phyloP scores from a whole-genome alignment of 2,113 vertebrate species.

The Fregata magnificens region DNA sequence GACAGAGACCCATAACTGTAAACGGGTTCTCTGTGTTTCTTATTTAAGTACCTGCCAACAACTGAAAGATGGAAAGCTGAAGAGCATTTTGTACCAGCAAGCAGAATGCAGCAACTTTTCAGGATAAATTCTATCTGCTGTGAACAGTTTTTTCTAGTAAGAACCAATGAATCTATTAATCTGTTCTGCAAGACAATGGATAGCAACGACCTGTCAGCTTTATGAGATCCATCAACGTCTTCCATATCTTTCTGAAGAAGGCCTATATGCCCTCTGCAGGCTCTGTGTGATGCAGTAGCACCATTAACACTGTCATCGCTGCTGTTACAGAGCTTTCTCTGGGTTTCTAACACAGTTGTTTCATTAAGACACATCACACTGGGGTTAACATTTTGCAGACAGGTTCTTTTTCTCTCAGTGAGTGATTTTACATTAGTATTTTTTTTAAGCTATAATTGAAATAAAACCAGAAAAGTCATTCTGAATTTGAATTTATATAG shows the following conservation, averaged over 20 bases:
- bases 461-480: background rate
- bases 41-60: slow-evolving; percentile 54
- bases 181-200: slow-evolving; percentile 15
- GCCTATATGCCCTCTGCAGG: background rate
- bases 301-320: background rate
- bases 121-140: slow-evolving; percentile 33
- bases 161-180: slow-evolving; percentile 43
- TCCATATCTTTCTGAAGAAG: background rate
- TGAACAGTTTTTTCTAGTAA: slow-evolving; percentile 46
- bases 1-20: slow-evolving; percentile 16
- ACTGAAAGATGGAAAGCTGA: slow-evolving; percentile 15
- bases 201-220: background rate
- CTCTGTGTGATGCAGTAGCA: background rate
- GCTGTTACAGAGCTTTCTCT: background rate
- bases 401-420: background rate
- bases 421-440: background rate
- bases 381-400: background rate
- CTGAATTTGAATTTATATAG: background rate
- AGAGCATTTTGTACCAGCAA: slow-evolving; percentile 47
- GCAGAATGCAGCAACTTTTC: slow-evolving; percentile 42
- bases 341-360: background rate
- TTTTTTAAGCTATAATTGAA: background rate
- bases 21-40: slow-evolving; percentile 22
- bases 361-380: background rate
- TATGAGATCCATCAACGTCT: background rate